Evolutionary conservation across 2,797 vertebrate species (phyloP).

Genomic region (Octomys mimax): DNA sequence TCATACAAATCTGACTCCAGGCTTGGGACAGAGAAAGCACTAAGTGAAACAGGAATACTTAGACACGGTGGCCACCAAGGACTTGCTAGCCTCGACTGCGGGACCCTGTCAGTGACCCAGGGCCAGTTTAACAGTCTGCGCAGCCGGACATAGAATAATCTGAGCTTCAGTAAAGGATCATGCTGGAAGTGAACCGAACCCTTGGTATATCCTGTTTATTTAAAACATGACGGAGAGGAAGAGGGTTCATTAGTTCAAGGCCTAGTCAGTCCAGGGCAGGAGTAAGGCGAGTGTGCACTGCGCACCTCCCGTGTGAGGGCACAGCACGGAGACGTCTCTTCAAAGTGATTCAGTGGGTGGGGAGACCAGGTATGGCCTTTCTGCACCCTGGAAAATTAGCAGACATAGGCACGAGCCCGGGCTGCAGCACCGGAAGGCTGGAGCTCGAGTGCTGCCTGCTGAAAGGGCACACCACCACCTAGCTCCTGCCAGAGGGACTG

Average conservation of each 20-base stretch:
- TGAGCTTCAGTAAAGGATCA: no score
- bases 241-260: no score
- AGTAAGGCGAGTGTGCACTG: neutral
- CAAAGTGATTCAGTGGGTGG: neutral
- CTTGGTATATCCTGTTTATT: neutral
- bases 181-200: neutral
- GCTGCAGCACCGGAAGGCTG: neutral
- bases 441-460: rapidly evolving
- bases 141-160: no score
- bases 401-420: no score
- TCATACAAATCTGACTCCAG: neutral
- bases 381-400: neutral
- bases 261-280: neutral
- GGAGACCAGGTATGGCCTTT: rapidly evolving
- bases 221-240: neutral
- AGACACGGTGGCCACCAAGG: neutral
- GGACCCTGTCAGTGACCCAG: no score
- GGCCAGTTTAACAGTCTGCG: neutral
- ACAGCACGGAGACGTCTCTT: neutral
- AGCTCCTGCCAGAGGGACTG: neutral
- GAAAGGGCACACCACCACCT: no score
- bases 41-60: no score
- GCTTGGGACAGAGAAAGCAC: neutral
- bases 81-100: no score
- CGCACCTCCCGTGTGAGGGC: no score